Evolutionary conservation across 2,797 vertebrate species (phyloP), one percentile per base, ranked within the genome.

Genomic region (Pseudopleuronectes americanus): DNA sequence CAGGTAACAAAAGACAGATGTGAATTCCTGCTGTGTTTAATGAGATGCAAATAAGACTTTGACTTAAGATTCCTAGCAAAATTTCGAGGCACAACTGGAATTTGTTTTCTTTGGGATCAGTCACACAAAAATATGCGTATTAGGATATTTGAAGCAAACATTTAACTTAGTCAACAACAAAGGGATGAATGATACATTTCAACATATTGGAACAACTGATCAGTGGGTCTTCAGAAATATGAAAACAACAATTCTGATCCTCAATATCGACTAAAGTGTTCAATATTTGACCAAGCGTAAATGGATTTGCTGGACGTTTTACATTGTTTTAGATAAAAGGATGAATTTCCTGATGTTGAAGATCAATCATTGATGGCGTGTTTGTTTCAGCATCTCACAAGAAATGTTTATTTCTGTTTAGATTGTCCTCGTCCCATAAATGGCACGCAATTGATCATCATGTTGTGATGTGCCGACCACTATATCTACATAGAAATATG

Each of bases 1-100:
- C 84, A 75, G 98, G 98, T 94, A 79, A 77, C 7, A 14, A 64
- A 3, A 31, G 22, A 41, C 10, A 2, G 19, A 8, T 45, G 41
- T 10, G 41, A 43, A 43, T 43, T 43, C 13, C 14, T 14, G 3
- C 41, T 13, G 10, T 41, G 38, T 41, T 33, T 33, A 33, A 33
- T 33, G 31, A 33, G 31, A 33, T 33, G 31, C 31, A 9, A 33
- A 9, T 9, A 33, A 33, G 31, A 33, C 31, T 33, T 8, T 33
- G 31, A 33, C 31, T 33, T 10, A 33, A 10, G 31, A 33, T 33
- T 33, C 31, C 3, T 33, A 33, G 31, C 8, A 8, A 33, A 33
- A 33, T 33, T 33, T 33, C 9, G 31, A 33, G 31, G 31, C 31
- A 33, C 31, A 33, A 33, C 8, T 33, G 0, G 31, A 33, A 33